A percentile compares a stretch with the other conserved stretches of the same genome.
Conservation (phyloP, 2,113 vertebrate species). For the western clawed frog (Xenopus tropicalis) region UCB_Xtro_10.0 CM004451.2:76477001-76477500, state of each 20-base stretch:
- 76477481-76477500: too few species aligned
- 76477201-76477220: slow-evolving; percentile 13
- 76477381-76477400: too few species aligned
- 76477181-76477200: slow-evolving; percentile 21
- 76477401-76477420: too few species aligned
- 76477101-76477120: slow-evolving; percentile 28
- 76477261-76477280: background rate
- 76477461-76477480: too few species aligned
- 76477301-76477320: too few species aligned
- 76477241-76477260: slow-evolving; percentile 14
- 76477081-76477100: slow-evolving; percentile 34
- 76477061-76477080: slow-evolving; percentile 7
- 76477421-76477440: too few species aligned
- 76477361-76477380: too few species aligned
- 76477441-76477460: too few species aligned
- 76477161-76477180: slow-evolving; percentile 19
- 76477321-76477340: too few species aligned
- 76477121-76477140: slow-evolving; percentile 17
- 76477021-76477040: background rate
- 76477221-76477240: background rate
- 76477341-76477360: too few species aligned
- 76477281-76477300: background rate
- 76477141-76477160: slow-evolving; percentile 24
- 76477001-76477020: background rate
- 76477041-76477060: slow-evolving; percentile 2